Conservation (phyloP, 2,888 invertebrate genomes). For the Agapetus fuscipes region DNA sequence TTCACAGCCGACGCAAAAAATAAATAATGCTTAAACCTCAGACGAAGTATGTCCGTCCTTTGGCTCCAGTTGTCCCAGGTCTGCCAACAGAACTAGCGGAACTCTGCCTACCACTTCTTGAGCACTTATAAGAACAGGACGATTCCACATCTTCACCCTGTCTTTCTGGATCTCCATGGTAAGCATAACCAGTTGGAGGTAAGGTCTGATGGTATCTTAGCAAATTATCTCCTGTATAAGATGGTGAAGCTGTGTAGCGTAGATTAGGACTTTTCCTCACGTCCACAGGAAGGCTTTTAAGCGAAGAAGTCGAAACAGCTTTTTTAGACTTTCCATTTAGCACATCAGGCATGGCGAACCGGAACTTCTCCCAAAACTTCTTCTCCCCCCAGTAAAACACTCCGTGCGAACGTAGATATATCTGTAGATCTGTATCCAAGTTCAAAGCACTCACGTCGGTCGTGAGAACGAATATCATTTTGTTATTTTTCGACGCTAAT, state of each 20-base stretch:
- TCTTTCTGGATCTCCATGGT: constrained; percentile 39
- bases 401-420: constrained; percentile 59
- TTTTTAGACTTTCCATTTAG: constrained; percentile 52
- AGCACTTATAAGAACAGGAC: constrained; percentile 55
- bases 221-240: constrained; percentile 51
- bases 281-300: constrained; percentile 26
- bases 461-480: constrained; percentile 47
- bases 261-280: constrained; percentile 35
- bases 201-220: constrained; percentile 33
- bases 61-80: not conserved
- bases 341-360: constrained; percentile 71
- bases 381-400: constrained; percentile 72
- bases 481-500: constrained; percentile 25
- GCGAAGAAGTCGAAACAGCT: constrained; percentile 49
- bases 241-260: constrained; percentile 64
- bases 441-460: constrained; percentile 61
- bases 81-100: constrained; percentile 31
- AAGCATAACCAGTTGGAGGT: constrained; percentile 35
- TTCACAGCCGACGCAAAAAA: constrained; percentile 18
- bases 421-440: constrained; percentile 67
- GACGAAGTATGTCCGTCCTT: constrained; percentile 16
- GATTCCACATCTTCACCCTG: constrained; percentile 54
- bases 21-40: constrained; percentile 5
- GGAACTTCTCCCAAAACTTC: constrained; percentile 82
- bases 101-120: constrained; percentile 56